Conservation (phyloP, 1,140 invertebrate genomes). For the Acyrthosiphon pisum region DNA sequence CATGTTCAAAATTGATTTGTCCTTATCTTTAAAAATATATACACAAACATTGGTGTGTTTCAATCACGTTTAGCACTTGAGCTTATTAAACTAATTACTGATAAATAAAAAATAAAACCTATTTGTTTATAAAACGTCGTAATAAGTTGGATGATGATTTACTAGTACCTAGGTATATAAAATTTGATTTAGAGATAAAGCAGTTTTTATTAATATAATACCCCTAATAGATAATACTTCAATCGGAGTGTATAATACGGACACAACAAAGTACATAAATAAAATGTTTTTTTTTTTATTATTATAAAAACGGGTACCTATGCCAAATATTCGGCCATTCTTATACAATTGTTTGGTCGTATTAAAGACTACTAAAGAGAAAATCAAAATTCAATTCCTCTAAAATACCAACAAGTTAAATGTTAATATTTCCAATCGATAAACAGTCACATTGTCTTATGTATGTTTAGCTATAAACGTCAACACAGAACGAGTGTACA, state of each 20-base stretch:
- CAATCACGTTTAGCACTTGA: constrained; percentile 5
- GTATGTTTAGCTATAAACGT: too few relatives aligned
- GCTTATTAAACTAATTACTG: neutral
- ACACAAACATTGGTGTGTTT: neutral
- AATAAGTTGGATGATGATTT: neutral
- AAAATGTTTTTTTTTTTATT: neutral
- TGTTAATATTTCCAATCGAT: too few relatives aligned
- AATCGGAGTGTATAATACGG: neutral
- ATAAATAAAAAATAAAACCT: neutral
- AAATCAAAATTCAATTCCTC: neutral
- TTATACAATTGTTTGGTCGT: neutral
- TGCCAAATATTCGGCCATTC: neutral
- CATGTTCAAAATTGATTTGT: neutral
- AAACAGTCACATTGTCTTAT: too few relatives aligned
- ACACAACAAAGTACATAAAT: neutral
- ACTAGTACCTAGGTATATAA: neutral
- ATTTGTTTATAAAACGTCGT: neutral
- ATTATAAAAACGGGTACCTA: neutral
- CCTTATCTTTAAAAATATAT: neutral
- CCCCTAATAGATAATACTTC: neutral
- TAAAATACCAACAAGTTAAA: neutral
- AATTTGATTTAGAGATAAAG: neutral
- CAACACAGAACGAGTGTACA: too few relatives aligned
- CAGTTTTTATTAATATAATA: neutral
- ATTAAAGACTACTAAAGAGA: neutral